Evolutionary conservation across 1,140 invertebrate genomes (phyloP), one percentile per base, ranked within the genome.

Genomic region (Drosophila ohnishii): DNA sequence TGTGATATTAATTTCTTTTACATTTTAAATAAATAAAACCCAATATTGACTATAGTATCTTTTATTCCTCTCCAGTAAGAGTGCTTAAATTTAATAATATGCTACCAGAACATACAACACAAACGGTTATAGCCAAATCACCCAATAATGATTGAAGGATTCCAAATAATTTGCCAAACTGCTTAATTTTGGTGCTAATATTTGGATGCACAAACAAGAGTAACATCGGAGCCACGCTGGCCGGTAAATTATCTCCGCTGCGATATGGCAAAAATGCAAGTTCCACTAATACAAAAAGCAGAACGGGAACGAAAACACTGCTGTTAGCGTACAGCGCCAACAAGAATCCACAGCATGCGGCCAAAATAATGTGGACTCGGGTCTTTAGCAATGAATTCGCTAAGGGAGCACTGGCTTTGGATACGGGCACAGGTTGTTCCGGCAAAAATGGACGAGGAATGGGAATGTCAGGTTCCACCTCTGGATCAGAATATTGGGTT

Each of bases 391-490:
- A 28, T 10, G 35, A 10, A 45, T 16, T 53, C 3, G 22, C 28
- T 11, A 50, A 2, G n/a, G 25, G 16, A 11, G 13, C 9, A 37
- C 7, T 35, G 32, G 6, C 3, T 16, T 10, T 34, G 4, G 13
- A 5, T 0, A 7, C 19, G 7, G 45, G n/a, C 0, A 25, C 25
- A 13, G 62, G 14, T 30, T 69, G 47, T 45, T 66, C 65, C 39
- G 62, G 47, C 2, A 69, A 32, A 67, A 69, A 69, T 19, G 28
- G 10, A 34, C 62, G 34, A 3, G 14, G 64, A 14, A 53, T 44
- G 10, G 65, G 61, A 32, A 69, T 53, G 32, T 69, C 62, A 16
- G 65, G 65, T 30, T 69, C 65, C 11, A 69, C 65, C 47, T 69
- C 65, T 0, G 65, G 65, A 22, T 69, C 65, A 2, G 65, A 69